These are phyloP conservation scores for Ectropis grisescens DNA, from an alignment of 1,140 invertebrate genomes.

Conservation along the genomic window DNA sequence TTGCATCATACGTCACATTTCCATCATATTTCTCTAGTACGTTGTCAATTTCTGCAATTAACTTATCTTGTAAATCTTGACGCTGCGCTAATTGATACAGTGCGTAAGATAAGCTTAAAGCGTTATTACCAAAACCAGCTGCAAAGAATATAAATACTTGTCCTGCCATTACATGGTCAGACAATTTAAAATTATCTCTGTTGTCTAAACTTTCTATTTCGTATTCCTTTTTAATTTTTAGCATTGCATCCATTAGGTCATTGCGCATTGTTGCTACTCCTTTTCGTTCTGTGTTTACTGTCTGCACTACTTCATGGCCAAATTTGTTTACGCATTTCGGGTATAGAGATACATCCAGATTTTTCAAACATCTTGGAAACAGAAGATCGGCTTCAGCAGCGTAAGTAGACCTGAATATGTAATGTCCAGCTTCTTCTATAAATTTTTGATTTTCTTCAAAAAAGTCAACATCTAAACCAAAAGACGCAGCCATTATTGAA, in stretches of 20 bases:
- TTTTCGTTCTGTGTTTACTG: constrained; percentile 9
- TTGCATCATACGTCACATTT: constrained; percentile 16
- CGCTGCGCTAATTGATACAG: constrained; percentile 43
- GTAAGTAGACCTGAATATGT: constrained; percentile 8
- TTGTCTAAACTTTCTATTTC: too few species aligned
- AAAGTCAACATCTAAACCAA: constrained; percentile 12
- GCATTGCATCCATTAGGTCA: constrained; percentile 21
- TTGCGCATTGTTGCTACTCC: constrained; percentile 6
- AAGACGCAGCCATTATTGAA: constrained; percentile 10
- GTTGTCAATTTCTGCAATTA: constrained; percentile 11
- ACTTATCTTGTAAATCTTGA: constrained; percentile 14
- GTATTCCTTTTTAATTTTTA: constrained; percentile 30
- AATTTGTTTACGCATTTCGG: constrained; percentile 8
- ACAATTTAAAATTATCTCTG: constrained; percentile 6
- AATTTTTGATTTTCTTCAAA: constrained; percentile 4
- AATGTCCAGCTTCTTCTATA: constrained; percentile 10
- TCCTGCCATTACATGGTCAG: constrained; percentile 32
- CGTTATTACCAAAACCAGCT: constrained; percentile 34
- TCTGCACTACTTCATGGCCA: constrained; percentile 13
- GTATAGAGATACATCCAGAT: constrained; percentile 12
- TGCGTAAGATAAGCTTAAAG: constrained; percentile 16
- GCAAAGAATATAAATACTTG: constrained; percentile 45
- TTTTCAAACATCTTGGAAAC: constrained; percentile 17
- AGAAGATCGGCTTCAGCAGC: constrained; percentile 16
- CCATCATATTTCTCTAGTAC: constrained; percentile 14